A percentile compares a stretch with the other conserved stretches of the same genome.
Conservation (phyloP, 2,888 invertebrate genomes). For the Watsonalla cultraria region DNA sequence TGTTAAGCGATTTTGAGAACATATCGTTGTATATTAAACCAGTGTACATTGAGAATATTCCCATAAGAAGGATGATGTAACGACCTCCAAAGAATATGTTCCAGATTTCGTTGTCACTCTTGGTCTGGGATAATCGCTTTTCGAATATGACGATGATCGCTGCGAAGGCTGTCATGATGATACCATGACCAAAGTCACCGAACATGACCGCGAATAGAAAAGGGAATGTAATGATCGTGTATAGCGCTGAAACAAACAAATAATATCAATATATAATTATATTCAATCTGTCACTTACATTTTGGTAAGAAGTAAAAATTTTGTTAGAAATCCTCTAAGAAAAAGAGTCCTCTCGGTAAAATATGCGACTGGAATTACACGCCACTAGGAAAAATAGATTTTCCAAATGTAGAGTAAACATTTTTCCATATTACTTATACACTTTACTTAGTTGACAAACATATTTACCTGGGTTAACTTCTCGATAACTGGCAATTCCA, state of each 20-base stretch:
- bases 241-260: constrained; percentile 75
- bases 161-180: constrained; percentile 82
- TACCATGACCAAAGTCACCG: constrained; percentile 86
- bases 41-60: constrained; percentile 85
- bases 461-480: constrained; percentile 90
- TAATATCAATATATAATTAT: too few species aligned
- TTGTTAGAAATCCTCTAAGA: too few species aligned
- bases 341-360: too few species aligned
- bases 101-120: constrained; percentile 82
- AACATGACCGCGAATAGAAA: constrained; percentile 90
- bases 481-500: constrained; percentile 91
- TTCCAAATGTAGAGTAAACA: too few species aligned
- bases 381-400: too few species aligned
- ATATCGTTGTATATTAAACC: constrained; percentile 86
- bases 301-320: too few species aligned
- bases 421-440: too few species aligned
- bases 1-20: constrained; percentile 84
- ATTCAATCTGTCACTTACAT: too few species aligned
- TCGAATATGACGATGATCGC: constrained; percentile 82
- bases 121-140: constrained; percentile 73
- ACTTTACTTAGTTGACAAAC: too few species aligned
- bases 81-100: constrained; percentile 85
- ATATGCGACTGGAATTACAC: too few species aligned
- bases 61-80: constrained; percentile 86
- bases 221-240: constrained; percentile 86